phyloP scores from a whole-genome alignment of 2,888 invertebrate genomes.

The Archaeoteleia sp. region DNA sequence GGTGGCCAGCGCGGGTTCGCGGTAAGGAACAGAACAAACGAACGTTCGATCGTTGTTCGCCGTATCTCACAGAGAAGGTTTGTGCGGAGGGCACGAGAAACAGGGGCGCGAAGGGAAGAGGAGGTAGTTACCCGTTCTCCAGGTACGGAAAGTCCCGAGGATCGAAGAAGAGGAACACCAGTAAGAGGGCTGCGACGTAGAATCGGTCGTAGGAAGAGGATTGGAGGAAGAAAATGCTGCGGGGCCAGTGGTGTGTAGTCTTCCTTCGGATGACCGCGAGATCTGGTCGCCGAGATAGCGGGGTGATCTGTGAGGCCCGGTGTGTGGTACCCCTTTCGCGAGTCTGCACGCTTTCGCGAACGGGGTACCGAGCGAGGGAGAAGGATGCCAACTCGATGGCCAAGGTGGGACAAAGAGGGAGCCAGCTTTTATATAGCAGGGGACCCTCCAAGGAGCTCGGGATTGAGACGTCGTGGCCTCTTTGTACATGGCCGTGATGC shows the following conservation, averaged over 20 bases:
- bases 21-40: slow-evolving; percentile 49
- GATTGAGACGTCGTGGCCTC: slow-evolving; percentile 75
- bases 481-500: slow-evolving; percentile 72
- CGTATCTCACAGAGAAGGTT: slow-evolving; percentile 39
- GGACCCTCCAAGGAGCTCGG: slow-evolving; percentile 72
- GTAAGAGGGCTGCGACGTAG: slow-evolving; percentile 33
- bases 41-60: slow-evolving; percentile 39
- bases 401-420: slow-evolving; percentile 45
- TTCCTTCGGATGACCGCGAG: slow-evolving; percentile 63
- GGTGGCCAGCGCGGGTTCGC: slow-evolving; percentile 46
- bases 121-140: background rate
- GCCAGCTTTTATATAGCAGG: slow-evolving; percentile 59
- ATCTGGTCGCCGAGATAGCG: slow-evolving; percentile 71
- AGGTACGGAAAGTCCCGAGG: slow-evolving; percentile 24
- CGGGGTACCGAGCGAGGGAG: slow-evolving; percentile 37
- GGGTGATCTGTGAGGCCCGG: slow-evolving; percentile 75
- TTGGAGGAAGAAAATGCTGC: slow-evolving; percentile 42
- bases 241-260: slow-evolving; percentile 57
- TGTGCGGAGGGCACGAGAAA: slow-evolving; percentile 41
- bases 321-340: slow-evolving; percentile 71
- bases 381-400: slow-evolving; percentile 23
- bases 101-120: slow-evolving; percentile 28
- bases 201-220: slow-evolving; percentile 43
- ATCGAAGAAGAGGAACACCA: slow-evolving; percentile 33
- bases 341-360: slow-evolving; percentile 57